Base-by-base conservation (phyloP, 2,797 vertebrate genomes). In the Syngnathus acus region DNA sequence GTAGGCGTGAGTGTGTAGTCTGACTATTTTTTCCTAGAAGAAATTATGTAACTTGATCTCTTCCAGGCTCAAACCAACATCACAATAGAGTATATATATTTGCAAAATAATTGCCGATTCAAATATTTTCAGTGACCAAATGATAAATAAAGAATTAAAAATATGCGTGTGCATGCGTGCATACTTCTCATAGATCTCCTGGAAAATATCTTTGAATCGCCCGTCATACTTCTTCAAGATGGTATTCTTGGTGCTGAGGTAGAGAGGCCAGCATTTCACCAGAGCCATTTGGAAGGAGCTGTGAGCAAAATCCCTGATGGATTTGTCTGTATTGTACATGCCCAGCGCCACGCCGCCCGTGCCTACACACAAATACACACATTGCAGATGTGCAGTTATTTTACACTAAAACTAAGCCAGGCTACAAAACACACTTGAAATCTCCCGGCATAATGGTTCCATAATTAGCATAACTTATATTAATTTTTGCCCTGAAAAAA, bases 191-290 rank as follows among this genome's bases (percentile, higher is more conserved):
- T 98, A 99, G 81, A 99, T 98, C 62, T 68, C 67, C n/a, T 68
- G 67, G 53, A 68, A 68, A 45, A 68, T 68, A 62, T 68, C 67
- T 38, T 68, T 68, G 62, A 68, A 68, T 38, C 67, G 67, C 7
- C 67, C 67, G 6, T 68, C 67, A 7, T 68, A 68, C 62, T 89
- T 94, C 90, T 99, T 99, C 79, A 99, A 92, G 83, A 99, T 99
- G 65, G 97, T 99, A 88, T 99, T 99, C 82, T 99, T 99, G 78
- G 97, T 99, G 91, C 97, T 99, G 89, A 99, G 93, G 83, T 98
- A 99, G 43, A 99, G 88, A 1, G 95, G 93, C 93, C 93, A 96
- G 45, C 61, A 79, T 89, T 98, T 98, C 43, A 86, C 76, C 73
- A 99, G 73, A 4, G 92, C 95, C 94, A 98, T 94, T 81, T 97